phyloP scores from a whole-genome alignment of 2,888 invertebrate species.

The Caradrina kadenii region DNA sequence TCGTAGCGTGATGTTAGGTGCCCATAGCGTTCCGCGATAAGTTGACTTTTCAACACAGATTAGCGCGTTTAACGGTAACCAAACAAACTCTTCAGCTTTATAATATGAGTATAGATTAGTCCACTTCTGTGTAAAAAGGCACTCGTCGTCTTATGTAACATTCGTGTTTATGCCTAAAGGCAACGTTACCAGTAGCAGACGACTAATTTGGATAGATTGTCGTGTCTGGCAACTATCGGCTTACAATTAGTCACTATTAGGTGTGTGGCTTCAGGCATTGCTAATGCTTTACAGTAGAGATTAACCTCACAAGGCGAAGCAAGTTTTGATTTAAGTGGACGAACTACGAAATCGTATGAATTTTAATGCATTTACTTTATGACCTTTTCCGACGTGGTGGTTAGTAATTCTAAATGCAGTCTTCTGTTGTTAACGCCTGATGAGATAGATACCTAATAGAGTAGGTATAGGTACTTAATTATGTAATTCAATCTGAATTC shows the following conservation, averaged over 20 bases:
- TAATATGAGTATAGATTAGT: background rate
- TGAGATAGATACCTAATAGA: background rate
- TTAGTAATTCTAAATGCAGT: background rate
- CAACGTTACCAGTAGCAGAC: slow-evolving; percentile 5
- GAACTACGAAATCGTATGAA: background rate
- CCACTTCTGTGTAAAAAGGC: background rate
- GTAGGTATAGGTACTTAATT: too few species aligned
- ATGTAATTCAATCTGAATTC: too few species aligned
- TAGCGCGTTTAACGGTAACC: too few species aligned
- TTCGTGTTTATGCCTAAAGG: background rate
- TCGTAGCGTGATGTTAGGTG: too few species aligned
- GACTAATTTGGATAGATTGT: slow-evolving; percentile 22
- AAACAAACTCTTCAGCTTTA: too few species aligned
- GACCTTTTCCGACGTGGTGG: background rate
- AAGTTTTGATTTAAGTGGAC: background rate
- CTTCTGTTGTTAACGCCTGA: background rate
- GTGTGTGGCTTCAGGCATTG: slow-evolving; percentile 35
- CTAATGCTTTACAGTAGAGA: slow-evolving; percentile 11
- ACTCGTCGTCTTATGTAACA: background rate
- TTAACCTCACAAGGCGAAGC: slow-evolving; percentile 2
- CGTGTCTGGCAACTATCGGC: slow-evolving; percentile 22
- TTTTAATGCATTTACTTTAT: background rate
- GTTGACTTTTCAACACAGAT: too few species aligned
- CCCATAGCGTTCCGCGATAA: too few species aligned
- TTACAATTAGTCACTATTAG: slow-evolving; percentile 40